A percentile compares a stretch with the other conserved stretches of the same genome.
Conservation (phyloP, 2,888 invertebrate genomes). For the Agonopterix alstromeriana region DNA sequence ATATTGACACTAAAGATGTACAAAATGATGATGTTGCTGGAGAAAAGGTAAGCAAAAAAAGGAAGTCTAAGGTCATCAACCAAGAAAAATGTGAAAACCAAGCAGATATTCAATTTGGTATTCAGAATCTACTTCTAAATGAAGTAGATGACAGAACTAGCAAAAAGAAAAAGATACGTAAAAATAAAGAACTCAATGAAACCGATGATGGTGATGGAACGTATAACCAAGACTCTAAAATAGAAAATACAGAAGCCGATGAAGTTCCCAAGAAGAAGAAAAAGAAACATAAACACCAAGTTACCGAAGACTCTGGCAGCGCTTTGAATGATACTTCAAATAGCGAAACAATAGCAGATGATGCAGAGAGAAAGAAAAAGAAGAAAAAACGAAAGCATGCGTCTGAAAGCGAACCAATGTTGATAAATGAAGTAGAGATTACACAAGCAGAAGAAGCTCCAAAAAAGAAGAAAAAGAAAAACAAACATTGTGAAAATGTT, state of each 20-base stretch:
- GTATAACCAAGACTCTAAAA: not conserved
- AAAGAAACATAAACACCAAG: constrained; percentile 9
- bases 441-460: not conserved
- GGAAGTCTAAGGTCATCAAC: not conserved
- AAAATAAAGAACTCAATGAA: constrained; percentile 2
- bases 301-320: not conserved
- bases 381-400: constrained; percentile 17
- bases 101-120: constrained; percentile 1
- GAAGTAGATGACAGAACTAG: constrained; percentile 19
- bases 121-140: no score
- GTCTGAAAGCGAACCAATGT: not conserved
- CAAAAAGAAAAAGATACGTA: constrained; percentile 17
- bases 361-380: constrained; percentile 23
- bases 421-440: constrained; percentile 1
- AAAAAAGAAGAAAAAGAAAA: constrained; percentile 11
- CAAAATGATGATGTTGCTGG: constrained; percentile 7
- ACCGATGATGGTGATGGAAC: not conserved
- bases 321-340: not conserved
- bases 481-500: not conserved
- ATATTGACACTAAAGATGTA: constrained; percentile 4
- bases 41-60: not conserved
- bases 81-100: not conserved
- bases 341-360: not conserved
- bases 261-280: constrained; percentile 12
- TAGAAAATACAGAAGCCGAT: not conserved